Percentiles rank a stretch among this genome's conserved stretches.
Evolutionary conservation across 2,797 vertebrate species (phyloP).

Genomic region (Threskiornis aethiopicus): DNA sequence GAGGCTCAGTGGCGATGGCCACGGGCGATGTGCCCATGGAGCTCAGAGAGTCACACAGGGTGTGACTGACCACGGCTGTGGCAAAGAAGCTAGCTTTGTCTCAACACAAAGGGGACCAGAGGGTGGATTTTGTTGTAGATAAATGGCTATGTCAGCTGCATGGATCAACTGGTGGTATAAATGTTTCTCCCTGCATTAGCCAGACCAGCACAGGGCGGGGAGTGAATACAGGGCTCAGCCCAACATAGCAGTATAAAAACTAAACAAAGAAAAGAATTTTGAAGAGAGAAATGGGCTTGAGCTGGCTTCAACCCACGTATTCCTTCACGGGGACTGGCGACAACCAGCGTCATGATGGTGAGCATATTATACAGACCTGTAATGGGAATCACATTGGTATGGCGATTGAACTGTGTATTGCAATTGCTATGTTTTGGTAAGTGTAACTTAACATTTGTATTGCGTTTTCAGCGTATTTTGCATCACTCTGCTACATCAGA

Average conservation of each 20-base stretch:
- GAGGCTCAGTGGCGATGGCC: background rate
- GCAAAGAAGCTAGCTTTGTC: background rate
- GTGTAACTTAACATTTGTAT: background rate
- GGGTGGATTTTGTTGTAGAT: background rate
- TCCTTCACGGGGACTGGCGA: background rate
- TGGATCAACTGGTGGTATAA: background rate
- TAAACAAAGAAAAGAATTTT: background rate
- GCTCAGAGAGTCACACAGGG: background rate
- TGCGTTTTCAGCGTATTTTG: background rate
- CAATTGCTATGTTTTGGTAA: background rate
- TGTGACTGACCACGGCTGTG: background rate
- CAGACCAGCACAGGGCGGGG: background rate
- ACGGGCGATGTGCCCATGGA: background rate
- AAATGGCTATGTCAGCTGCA: background rate
- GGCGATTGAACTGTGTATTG: background rate
- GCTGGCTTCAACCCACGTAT: background rate
- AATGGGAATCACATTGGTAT: background rate
- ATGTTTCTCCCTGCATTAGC: background rate
- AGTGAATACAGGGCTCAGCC: background rate
- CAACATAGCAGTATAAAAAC: background rate
- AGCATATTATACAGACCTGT: background rate
- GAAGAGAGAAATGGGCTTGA: background rate
- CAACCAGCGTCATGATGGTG: fast-evolving
- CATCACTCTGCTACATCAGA: background rate
- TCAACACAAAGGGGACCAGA: background rate